Evolutionary conservation across 2,888 invertebrate genomes (phyloP), one percentile per base, ranked within the genome.

Genomic region (Ametastegia equiseti): DNA sequence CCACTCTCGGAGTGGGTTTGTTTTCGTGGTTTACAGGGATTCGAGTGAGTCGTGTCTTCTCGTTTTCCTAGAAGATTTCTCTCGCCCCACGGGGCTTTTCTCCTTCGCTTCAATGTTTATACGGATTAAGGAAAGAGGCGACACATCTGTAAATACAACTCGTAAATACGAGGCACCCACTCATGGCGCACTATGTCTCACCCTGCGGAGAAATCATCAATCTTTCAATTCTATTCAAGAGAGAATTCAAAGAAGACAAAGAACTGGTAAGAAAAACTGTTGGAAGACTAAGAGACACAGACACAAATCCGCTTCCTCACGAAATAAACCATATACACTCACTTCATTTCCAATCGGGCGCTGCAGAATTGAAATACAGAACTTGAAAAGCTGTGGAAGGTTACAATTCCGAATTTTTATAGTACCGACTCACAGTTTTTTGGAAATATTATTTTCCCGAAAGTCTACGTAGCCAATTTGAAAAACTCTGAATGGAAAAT

Each of bases 61-160:
- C 36, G 75, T 75, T 54, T 75, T 36, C 75, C 36, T 33, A 15
- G 33, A 75, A 75, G 75, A 75, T 75, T 75, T 75, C 42, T 45
- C 71, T 19, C 4, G 45, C 30, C 47, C 13, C 36, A 15, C 15
- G 54, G 54, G 54, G 7, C 23, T 54, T 23, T 13, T 47, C 30
- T 15, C 23, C 54, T 5, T 50, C 36, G 54, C 3, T 47, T 47
- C 75, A 15, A n/a, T 75, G 75, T 75, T 75, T 75, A 75, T 54
- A 75, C 75, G 75, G 75, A 75, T 75, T 75, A 75, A 23, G 75
- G 75, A 75, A 75, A 30, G 75, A 75, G 75, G 75, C 54, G 75
- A 75, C 75, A 75, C 75, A 75, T 75, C 75, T 75, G 54, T 75
- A 54, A 75, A 75, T 75, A 75, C 75, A 75, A 75, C 54, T 75